Evolutionary conservation across 2,113 vertebrate species (phyloP).

Genomic region (Motacilla tschutschensis): DNA sequence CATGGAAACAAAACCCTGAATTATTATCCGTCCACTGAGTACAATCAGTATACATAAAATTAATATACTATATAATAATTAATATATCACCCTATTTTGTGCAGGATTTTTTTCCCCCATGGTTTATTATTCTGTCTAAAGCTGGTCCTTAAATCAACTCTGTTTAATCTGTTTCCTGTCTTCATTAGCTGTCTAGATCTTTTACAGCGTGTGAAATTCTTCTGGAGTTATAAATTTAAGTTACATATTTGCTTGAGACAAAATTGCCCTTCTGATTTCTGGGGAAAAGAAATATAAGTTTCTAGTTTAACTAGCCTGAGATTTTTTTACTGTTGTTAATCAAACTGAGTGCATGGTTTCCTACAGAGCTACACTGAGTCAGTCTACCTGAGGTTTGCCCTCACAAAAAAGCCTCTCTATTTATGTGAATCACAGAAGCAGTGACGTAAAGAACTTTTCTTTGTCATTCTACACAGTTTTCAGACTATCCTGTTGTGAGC

Average conservation of each 20-base stretch:
- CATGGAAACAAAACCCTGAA: not conserved
- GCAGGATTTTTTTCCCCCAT: rapidly evolving
- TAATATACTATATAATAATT: not conserved
- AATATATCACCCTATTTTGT: not conserved
- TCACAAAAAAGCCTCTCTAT: not conserved
- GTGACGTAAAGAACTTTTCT: not conserved
- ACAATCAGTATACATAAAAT: not conserved
- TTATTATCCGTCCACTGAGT: not conserved
- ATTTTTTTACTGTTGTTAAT: not conserved
- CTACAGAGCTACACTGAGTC: not conserved
- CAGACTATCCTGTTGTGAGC: not conserved
- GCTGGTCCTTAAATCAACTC: not conserved
- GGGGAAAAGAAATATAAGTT: not conserved
- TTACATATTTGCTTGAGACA: not conserved
- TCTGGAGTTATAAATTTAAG: not conserved
- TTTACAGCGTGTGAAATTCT: not conserved
- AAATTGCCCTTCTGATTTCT: not conserved
- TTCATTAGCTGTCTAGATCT: not conserved
- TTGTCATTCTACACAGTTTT: not conserved
- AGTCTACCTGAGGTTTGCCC: not conserved
- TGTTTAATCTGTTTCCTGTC: not conserved
- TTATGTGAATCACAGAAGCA: not conserved
- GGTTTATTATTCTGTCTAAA: not conserved
- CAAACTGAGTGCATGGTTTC: not conserved
- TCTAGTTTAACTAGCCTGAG: not conserved